These are phyloP conservation scores for Delichon dasypus DNA, from an alignment of 2,797 vertebrate genomes.

Conservation along the genomic window DNA sequence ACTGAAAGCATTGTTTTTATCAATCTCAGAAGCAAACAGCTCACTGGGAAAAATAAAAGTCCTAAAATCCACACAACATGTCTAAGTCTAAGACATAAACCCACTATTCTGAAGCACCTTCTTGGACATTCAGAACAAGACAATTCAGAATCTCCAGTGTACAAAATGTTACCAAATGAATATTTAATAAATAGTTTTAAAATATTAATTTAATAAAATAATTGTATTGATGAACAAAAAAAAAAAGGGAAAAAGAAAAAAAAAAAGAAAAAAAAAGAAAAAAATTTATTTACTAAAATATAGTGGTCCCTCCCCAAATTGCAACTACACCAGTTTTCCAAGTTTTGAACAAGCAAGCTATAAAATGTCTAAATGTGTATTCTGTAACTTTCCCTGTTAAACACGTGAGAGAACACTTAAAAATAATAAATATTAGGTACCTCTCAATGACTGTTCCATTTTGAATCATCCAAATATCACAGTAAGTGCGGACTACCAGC, in stretches of 20 bases:
- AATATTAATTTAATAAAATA: neutral
- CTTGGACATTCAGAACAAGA: neutral
- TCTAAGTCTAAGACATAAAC: neutral
- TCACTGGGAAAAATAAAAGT: neutral
- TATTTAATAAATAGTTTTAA: neutral
- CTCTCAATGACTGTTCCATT: conserved; percentile 99
- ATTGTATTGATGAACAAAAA: neutral
- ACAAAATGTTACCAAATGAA: neutral
- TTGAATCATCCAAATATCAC: conserved; percentile 99
- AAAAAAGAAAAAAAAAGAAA: neutral
- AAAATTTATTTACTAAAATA: neutral
- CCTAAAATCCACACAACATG: neutral
- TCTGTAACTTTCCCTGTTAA: neutral
- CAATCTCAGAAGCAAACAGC: neutral
- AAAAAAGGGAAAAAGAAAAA: neutral
- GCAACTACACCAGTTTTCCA: neutral
- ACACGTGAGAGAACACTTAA: neutral
- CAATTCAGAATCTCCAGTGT: neutral
- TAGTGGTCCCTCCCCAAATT: neutral
- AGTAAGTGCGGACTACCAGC: conserved; percentile 94
- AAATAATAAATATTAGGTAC: conserved; percentile 66
- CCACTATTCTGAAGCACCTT: neutral
- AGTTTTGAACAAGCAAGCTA: neutral
- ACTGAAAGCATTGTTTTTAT: neutral
- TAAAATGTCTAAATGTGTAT: neutral